These are phyloP conservation scores for Plagiodera versicolora DNA, from an alignment of 2,888 invertebrate species.

Conservation along the genomic window DNA sequence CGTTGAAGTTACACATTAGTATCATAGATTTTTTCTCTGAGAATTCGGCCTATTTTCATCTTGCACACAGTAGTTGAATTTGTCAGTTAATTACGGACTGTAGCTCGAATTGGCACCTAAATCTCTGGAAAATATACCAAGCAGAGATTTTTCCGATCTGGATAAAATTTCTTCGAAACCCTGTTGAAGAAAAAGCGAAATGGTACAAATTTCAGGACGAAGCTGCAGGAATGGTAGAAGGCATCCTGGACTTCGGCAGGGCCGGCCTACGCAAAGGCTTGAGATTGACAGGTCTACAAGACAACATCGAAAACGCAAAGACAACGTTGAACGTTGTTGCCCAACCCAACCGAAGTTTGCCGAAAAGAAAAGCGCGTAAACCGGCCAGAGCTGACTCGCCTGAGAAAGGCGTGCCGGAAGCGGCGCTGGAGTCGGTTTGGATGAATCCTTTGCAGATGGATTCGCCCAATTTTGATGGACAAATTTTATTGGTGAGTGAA, in stretches of 20 bases:
- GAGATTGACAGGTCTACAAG: slow-evolving; percentile 63
- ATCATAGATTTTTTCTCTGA: too few species aligned
- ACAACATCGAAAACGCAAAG: slow-evolving; percentile 50
- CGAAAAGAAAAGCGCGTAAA: slow-evolving; percentile 30
- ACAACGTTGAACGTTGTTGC: slow-evolving; percentile 24
- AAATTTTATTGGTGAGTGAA: slow-evolving; percentile 45
- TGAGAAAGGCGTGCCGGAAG: slow-evolving; percentile 37
- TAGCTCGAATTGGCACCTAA: too few species aligned
- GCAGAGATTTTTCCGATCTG: too few species aligned
- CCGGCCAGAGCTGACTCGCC: slow-evolving; percentile 31
- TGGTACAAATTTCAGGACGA: slow-evolving; percentile 58
- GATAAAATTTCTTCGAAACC: too few species aligned
- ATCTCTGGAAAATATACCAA: too few species aligned
- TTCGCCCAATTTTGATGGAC: slow-evolving; percentile 46
- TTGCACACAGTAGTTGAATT: too few species aligned
- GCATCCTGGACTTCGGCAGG: slow-evolving; percentile 64
- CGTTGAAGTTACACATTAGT: too few species aligned
- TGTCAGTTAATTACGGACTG: too few species aligned
- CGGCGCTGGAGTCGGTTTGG: slow-evolving; percentile 47
- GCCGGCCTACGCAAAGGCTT: slow-evolving; percentile 63
- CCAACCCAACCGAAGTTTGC: slow-evolving; percentile 18
- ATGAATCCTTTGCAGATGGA: slow-evolving; percentile 49
- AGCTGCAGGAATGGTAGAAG: slow-evolving; percentile 67
- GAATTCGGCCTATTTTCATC: too few species aligned
- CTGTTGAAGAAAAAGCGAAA: neutral